Percentiles rank a stretch among this genome's conserved stretches.
Conservation (phyloP, 2,888 invertebrate species). For the Caenorhabditis sp. region DNA sequence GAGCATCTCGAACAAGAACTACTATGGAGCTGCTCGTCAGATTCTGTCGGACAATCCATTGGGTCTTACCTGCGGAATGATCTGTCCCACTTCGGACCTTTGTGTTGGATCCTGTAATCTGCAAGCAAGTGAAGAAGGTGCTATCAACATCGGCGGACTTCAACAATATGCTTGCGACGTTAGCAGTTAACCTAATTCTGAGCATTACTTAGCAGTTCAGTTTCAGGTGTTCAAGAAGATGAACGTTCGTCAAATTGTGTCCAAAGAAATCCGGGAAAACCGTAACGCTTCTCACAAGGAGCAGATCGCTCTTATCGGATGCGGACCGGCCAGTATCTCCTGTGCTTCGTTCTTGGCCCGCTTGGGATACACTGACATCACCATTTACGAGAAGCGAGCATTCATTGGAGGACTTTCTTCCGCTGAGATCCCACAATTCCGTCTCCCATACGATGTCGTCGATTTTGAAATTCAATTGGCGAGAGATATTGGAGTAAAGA, state of each 20-base stretch:
- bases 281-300: constrained; percentile 72
- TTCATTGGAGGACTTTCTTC: constrained; percentile 90
- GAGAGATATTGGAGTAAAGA: constrained; percentile 91
- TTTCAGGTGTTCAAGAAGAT: constrained; percentile 87
- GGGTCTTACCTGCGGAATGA: constrained; percentile 96
- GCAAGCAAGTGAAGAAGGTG: constrained; percentile 93
- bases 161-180: constrained; percentile 97
- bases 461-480: constrained; percentile 93
- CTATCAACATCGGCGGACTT: constrained; percentile 97
- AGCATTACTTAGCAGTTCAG: background rate
- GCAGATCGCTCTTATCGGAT: constrained; percentile 89
- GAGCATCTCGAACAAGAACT: constrained; percentile 97
- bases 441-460: constrained; percentile 92
- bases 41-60: constrained; percentile 97
- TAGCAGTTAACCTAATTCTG: background rate
- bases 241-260: constrained; percentile 90
- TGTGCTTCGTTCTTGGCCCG: constrained; percentile 96
- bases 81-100: constrained; percentile 97
- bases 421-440: constrained; percentile 96
- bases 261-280: constrained; percentile 82
- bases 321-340: constrained; percentile 95
- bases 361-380: constrained; percentile 91
- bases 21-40: constrained; percentile 94
- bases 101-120: constrained; percentile 96
- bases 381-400: constrained; percentile 91